A percentile compares a stretch with the other conserved stretches of the same genome.
These are phyloP conservation scores for Piaya cayana DNA, from an alignment of 2,113 vertebrate species.

Conservation along the genomic window DNA sequence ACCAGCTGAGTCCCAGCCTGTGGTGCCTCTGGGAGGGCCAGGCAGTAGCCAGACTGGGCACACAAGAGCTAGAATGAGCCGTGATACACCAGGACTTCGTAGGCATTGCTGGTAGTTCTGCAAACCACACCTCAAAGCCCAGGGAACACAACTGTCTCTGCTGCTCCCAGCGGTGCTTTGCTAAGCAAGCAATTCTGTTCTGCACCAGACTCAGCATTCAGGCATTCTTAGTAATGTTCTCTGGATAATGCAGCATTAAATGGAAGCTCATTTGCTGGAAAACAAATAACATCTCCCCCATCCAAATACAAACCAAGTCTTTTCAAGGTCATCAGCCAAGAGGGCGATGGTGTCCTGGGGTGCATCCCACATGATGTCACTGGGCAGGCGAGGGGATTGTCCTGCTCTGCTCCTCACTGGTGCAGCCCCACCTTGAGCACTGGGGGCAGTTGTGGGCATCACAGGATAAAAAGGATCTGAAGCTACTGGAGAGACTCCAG, in stretches of 20 bases:
- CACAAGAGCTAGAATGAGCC: neutral
- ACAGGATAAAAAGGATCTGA: too few relatives aligned
- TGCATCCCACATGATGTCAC: too few relatives aligned
- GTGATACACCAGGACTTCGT: accelerated
- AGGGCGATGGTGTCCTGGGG: too few relatives aligned
- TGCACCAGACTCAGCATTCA: neutral
- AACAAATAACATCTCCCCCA: neutral
- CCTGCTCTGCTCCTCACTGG: too few relatives aligned
- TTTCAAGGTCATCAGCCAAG: neutral
- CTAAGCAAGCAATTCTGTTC: neutral
- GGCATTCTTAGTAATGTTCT: neutral
- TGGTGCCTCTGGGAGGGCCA: neutral
- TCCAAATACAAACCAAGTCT: neutral
- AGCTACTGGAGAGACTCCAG: too few relatives aligned
- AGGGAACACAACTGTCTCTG: neutral
- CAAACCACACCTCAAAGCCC: neutral
- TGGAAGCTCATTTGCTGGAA: neutral
- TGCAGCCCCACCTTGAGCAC: too few relatives aligned
- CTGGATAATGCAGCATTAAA: neutral
- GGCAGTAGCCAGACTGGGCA: neutral
- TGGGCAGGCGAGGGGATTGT: too few relatives aligned
- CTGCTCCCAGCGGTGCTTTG: neutral
- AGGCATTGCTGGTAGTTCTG: neutral
- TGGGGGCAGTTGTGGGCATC: too few relatives aligned
- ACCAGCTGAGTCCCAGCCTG: neutral